A percentile compares a stretch with the other conserved stretches of the same genome.
These are phyloP conservation scores for Choloepus hoffmanni DNA, from an alignment of 2,113 vertebrate genomes.

Conservation along the genomic window DNA sequence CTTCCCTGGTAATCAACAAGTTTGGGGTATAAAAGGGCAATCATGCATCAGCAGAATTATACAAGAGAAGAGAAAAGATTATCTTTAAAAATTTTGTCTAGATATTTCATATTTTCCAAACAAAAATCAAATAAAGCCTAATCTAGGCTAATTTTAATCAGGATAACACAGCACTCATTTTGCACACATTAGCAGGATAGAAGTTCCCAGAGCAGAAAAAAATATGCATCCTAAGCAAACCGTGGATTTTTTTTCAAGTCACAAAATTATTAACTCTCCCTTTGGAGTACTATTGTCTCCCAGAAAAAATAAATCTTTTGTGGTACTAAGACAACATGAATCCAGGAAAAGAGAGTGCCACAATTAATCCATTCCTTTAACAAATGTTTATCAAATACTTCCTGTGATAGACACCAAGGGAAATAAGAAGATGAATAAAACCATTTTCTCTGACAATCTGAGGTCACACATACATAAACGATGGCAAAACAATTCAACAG, in stretches of 20 bases:
- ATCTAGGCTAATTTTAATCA: conserved; percentile 43
- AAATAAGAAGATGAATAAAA: conserved; percentile 43
- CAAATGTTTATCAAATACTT: conserved; percentile 62
- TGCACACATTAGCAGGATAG: conserved; percentile 22
- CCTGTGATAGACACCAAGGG: conserved; percentile 1
- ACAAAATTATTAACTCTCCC: conserved; percentile 61
- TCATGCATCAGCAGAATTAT: neutral
- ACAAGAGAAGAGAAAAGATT: neutral
- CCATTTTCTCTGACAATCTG: neutral
- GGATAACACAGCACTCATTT: neutral
- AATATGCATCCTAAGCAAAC: conserved; percentile 27
- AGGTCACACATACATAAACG: conserved; percentile 31
- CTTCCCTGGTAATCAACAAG: neutral
- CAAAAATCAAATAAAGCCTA: conserved; percentile 49
- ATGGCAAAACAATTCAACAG: conserved; percentile 31
- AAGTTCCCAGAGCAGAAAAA: conserved; percentile 40
- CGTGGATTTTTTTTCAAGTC: conserved; percentile 23
- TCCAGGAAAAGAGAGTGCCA: neutral
- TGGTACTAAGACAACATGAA: conserved; percentile 8
- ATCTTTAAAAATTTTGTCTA: neutral
- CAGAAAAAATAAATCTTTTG: conserved; percentile 7
- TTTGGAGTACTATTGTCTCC: conserved; percentile 57
- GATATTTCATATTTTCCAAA: conserved; percentile 40
- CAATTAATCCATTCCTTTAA: conserved; percentile 64
- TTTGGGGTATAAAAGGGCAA: neutral